Evolutionary conservation across 1,140 invertebrate species (phyloP), one percentile per base, ranked within the genome.

Genomic region (Scaptodrosophila lebanonensis): DNA sequence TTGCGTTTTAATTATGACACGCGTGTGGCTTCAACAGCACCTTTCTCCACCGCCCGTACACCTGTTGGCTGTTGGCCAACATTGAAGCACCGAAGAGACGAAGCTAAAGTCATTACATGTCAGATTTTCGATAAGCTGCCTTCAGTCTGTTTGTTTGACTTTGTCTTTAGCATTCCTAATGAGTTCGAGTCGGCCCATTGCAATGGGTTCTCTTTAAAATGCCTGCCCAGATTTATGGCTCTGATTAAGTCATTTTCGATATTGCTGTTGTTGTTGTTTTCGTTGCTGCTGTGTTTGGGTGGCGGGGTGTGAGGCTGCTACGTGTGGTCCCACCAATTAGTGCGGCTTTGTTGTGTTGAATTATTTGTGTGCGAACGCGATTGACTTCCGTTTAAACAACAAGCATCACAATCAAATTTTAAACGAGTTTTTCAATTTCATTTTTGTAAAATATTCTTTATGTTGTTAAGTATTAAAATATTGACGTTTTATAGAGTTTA

Each of bases 1-100:
- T 69, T 69, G 66, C 32, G 59, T 69, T 69, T 69, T 69, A 69
- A 69, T 69, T 69, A 69, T 69, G 66, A 69, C 66, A 53, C 60
- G 66, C 66, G 66, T 62, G 66, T 67, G 64, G 44, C 58, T 45
- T 35, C 30, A 52, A 25, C 13, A n/a, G n/a, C n/a, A n/a, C 9
- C 9, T 29, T 29, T 29, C 5, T 29, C 5, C 9, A 5, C 9
- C 9, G 5, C 9, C 9, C 9, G 30, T 51, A 44, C 45, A 56
- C 54, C 61, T 35, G 44, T 47, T 30, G 27, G 42, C 29, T 29
- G 27, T 29, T 29, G 27, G 5, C 5, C 9, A 29, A 6, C 5
- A 6, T 5, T 9, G 9, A 5, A 29, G 32, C 52, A 47, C 38
- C 57, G 52, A 40, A 22, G 13, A 43, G 44, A 18, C 52, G 17